A percentile compares a stretch with the other conserved stretches of the same genome.
Conservation (phyloP, 2,113 vertebrate genomes). For the Cebus imitator region DNA sequence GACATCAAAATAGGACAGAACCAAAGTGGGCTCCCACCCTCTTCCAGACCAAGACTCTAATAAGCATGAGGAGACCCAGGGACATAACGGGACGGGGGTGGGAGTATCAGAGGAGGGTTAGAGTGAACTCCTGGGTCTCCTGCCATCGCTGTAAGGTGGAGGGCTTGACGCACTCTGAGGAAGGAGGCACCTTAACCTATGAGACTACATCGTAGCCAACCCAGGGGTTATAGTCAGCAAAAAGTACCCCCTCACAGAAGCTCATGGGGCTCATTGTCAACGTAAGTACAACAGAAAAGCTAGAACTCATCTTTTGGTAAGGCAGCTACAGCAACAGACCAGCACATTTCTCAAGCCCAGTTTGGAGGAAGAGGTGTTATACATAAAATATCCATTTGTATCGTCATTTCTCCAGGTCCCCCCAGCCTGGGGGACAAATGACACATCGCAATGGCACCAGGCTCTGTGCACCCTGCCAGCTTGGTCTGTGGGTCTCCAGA, state of each 20-base stretch:
- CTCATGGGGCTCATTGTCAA: neutral
- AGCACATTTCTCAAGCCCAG: neutral
- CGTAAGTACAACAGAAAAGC: neutral
- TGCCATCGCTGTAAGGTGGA: rapidly evolving
- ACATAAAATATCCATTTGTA: neutral
- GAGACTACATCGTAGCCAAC: neutral
- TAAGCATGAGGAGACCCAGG: neutral
- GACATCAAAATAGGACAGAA: neutral
- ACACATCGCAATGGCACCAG: neutral
- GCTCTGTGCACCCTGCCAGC: neutral
- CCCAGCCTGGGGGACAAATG: neutral
- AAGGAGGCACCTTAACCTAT: neutral
- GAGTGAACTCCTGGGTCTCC: neutral
- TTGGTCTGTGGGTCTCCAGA: neutral
- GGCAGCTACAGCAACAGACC: neutral
- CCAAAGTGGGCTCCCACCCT: neutral
- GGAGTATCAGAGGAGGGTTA: neutral
- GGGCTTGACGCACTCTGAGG: neutral
- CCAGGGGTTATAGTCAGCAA: neutral
- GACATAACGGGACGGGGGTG: neutral
- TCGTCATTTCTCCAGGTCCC: neutral
- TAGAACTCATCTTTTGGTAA: neutral
- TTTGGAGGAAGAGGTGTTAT: neutral
- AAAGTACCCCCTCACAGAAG: neutral
- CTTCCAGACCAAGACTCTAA: neutral